Evolutionary conservation across 2,888 invertebrate species (phyloP).

Genomic region (Pegoplata infirma): DNA sequence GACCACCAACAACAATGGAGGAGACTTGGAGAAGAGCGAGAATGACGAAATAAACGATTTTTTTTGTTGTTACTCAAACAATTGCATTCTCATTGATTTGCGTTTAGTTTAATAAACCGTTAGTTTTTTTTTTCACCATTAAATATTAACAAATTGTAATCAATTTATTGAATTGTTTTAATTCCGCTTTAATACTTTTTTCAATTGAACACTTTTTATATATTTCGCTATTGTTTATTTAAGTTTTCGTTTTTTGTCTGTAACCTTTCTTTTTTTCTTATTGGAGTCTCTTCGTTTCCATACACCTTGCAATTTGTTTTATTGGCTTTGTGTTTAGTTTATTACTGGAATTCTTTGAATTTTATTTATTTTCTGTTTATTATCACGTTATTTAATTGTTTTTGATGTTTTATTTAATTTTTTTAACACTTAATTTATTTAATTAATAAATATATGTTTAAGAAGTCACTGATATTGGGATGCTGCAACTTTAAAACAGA

Average conservation of each 20-base stretch:
- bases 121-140: background rate
- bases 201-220: background rate
- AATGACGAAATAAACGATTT: constrained; percentile 13
- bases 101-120: constrained; percentile 13
- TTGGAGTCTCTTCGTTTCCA: constrained; percentile 4
- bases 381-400: background rate
- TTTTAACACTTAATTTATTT: no score
- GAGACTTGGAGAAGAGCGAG: no score
- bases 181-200: background rate
- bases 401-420: background rate
- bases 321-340: background rate
- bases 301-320: background rate
- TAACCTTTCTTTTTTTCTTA: constrained; percentile 2
- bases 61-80: background rate
- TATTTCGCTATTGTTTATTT: background rate
- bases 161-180: no score
- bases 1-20: background rate
- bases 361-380: background rate
- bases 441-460: background rate
- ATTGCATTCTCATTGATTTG: background rate
- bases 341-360: background rate
- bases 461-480: background rate
- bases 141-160: background rate
- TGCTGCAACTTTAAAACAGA: constrained; percentile 27
- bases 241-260: background rate